These are phyloP conservation scores for Tetramorium alpestre DNA, from an alignment of 1,140 invertebrate species.

Conservation along the genomic window DNA sequence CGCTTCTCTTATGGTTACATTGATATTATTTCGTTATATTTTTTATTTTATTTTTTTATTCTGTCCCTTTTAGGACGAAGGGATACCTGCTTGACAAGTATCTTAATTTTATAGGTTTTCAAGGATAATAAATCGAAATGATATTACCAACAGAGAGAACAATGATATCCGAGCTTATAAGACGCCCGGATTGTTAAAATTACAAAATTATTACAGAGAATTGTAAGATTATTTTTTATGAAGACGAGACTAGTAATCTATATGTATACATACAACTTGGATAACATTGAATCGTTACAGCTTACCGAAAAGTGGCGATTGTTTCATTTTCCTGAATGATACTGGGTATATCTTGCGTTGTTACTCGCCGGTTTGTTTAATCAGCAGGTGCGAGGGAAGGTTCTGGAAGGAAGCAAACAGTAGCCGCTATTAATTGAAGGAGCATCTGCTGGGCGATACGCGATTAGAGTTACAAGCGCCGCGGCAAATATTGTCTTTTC, in stretches of 20 bases:
- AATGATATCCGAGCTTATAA: background rate
- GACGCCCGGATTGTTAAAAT: background rate
- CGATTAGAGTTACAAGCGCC: slow-evolving; percentile 72
- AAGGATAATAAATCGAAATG: background rate
- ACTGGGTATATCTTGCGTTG: slow-evolving; percentile 16
- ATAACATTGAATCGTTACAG: background rate
- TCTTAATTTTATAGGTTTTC: background rate
- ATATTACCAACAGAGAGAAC: background rate
- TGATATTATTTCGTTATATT: background rate
- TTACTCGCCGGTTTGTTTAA: slow-evolving; percentile 45
- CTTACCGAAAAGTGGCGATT: background rate
- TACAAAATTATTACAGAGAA: background rate
- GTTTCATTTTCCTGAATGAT: slow-evolving; percentile 34
- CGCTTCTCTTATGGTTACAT: background rate
- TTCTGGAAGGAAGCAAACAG: slow-evolving; percentile 66
- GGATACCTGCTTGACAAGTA: background rate
- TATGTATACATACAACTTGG: background rate
- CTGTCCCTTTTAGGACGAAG: background rate
- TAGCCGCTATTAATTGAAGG: slow-evolving; percentile 71
- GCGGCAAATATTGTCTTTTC: slow-evolving; percentile 75
- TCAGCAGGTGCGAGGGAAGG: slow-evolving; percentile 59
- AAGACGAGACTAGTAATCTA: background rate
- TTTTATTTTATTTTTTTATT: slow-evolving; percentile 12
- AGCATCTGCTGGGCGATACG: slow-evolving; percentile 71
- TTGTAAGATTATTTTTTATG: background rate